Base-by-base conservation (phyloP, 2,888 invertebrate genomes). In the Heliconius aoede region DNA sequence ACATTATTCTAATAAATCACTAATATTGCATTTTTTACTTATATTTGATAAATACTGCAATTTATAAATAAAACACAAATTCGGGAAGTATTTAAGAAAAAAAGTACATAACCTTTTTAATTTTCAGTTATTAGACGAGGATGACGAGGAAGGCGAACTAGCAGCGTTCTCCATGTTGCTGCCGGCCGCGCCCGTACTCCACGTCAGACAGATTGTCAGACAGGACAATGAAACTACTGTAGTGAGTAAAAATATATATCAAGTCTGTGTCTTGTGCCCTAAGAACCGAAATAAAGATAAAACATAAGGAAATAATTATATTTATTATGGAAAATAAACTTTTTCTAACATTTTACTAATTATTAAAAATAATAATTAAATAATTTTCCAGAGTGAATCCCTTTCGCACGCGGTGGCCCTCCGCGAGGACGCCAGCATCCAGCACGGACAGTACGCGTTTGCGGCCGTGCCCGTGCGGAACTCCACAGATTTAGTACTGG, bases 161-260 rank as follows among this genome's bases (percentile, higher is more conserved):
- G 96, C 96, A 30, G 95, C 97, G 85, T 95, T 98, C 85, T 95
- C 96, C 68, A 92, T 98, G 86, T 90, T 98, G 76, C 90, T 99
- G 80, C 97, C 97, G 0, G 98, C 98, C 65, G 96, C 97, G 8
- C 96, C 98, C 0, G 94, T 97, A 74, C 80, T 95, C 1, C 81
- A 79, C 28, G 46, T 88, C 15, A 85, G 89, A 0, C 93, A 95
- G 76, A 85, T 95, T 0, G 82, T 84, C 5, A 81, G 46, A 1
- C 83, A 81, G 0, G 79, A 76, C 30, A 90, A 89, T 67, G 83
- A 84, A 28, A 86, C 89, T 0, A 73, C 79, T 0, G 86, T 80
- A 0, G 90, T 90, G 62, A 87, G 84, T 36, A 36, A 11, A 36
- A 8, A 36, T 11, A 36, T 36, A 36, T 36, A 11, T 36, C 9